Conservation (phyloP, 2,113 vertebrate species). For the Petrocephalus microphthalmus region DNA sequence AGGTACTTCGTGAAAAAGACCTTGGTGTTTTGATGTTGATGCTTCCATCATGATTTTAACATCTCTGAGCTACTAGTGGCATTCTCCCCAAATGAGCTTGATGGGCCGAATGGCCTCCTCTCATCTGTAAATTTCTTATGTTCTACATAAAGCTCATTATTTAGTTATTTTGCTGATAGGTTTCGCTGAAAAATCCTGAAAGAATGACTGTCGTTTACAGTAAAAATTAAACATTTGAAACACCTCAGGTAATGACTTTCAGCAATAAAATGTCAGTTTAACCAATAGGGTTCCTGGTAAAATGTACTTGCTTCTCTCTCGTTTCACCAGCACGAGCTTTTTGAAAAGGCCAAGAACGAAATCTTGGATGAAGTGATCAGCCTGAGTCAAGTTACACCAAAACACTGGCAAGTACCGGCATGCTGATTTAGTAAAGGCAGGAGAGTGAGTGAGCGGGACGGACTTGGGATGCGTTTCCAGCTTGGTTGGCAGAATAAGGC, state of each 20-base stretch:
- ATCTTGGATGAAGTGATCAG: constrained; percentile 98
- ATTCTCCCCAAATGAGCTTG: too few relatives aligned
- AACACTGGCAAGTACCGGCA: constrained; percentile 76
- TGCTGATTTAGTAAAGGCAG: not conserved
- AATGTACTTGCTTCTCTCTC: constrained; percentile 12
- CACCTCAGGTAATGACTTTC: not conserved
- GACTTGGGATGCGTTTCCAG: not conserved
- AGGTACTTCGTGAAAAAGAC: too few relatives aligned
- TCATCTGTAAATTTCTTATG: too few relatives aligned
- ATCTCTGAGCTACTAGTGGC: too few relatives aligned
- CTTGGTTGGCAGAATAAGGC: not conserved
- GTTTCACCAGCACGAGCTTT: constrained; percentile 81
- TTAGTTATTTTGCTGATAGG: not conserved
- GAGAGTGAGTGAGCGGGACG: not conserved
- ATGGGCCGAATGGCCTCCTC: too few relatives aligned
- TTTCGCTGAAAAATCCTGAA: not conserved
- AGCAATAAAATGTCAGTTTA: not conserved
- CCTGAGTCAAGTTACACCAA: constrained; percentile 94
- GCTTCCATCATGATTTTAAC: too few relatives aligned
- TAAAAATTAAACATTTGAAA: not conserved
- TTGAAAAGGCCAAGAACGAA: constrained; percentile 98
- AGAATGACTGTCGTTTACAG: not conserved
- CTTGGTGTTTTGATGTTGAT: too few relatives aligned
- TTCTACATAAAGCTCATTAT: too few relatives aligned
- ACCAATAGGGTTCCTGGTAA: not conserved